A percentile compares a stretch with the other conserved stretches of the same genome.
These are phyloP conservation scores for Microplitis demolitor DNA, from an alignment of 1,140 invertebrate species.

Conservation along the genomic window DNA sequence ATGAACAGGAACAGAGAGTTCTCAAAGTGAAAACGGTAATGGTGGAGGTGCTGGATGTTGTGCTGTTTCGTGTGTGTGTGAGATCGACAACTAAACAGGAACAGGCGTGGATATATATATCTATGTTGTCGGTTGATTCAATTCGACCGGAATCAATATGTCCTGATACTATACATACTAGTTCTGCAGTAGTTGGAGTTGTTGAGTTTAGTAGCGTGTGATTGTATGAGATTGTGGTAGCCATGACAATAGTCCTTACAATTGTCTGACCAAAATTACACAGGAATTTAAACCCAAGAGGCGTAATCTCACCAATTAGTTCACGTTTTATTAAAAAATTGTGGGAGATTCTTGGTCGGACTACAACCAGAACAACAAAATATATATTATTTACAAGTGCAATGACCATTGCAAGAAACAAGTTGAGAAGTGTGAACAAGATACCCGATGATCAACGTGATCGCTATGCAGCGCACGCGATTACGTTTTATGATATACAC, in stretches of 20 bases:
- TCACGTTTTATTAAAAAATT: too few species aligned
- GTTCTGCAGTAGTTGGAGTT: too few species aligned
- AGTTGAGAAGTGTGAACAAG: neutral
- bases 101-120: neutral
- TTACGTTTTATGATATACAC: slow-evolving; percentile 35
- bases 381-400: neutral
- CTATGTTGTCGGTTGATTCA: neutral
- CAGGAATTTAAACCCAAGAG: neutral
- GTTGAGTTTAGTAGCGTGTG: too few species aligned
- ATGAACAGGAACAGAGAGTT: too few species aligned
- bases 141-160: slow-evolving; percentile 8
- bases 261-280: neutral
- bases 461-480: slow-evolving; percentile 32
- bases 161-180: neutral
- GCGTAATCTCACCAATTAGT: too few species aligned
- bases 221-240: too few species aligned
- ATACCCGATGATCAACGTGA: slow-evolving; percentile 10
- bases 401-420: neutral
- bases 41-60: too few species aligned
- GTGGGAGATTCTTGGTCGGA: too few species aligned
- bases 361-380: too few species aligned
- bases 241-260: neutral
- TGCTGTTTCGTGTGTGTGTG: too few species aligned
- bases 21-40: too few species aligned
- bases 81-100: neutral